Percentiles rank a stretch among this genome's conserved stretches.
Evolutionary conservation across 2,797 vertebrate species (phyloP).

Genomic region (Manis javanica): DNA sequence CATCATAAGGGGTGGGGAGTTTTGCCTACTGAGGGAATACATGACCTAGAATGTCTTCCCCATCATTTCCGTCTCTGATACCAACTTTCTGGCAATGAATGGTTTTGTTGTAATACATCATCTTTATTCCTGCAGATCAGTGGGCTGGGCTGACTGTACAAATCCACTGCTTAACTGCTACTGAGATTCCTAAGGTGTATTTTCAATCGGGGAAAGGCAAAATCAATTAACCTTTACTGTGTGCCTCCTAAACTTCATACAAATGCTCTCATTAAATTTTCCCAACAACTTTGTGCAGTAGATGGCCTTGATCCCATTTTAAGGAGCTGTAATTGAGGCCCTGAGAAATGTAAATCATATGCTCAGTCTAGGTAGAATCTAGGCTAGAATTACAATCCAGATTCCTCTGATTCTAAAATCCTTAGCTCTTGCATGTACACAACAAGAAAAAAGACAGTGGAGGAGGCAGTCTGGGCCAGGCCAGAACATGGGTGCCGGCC

Average conservation of each 20-base stretch:
- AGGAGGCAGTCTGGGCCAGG: background rate
- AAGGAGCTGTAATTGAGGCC: background rate
- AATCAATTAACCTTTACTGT: background rate
- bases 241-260: background rate
- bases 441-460: background rate
- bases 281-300: background rate
- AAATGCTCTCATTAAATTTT: background rate
- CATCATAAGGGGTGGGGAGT: background rate
- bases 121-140: background rate
- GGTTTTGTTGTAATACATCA: background rate
- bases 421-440: background rate
- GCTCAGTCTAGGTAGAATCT: background rate
- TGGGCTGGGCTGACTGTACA: background rate
- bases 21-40: background rate
- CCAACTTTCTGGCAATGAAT: background rate
- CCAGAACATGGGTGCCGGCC: background rate
- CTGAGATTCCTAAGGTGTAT: background rate
- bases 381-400: background rate
- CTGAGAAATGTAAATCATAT: background rate
- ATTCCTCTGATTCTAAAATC: background rate
- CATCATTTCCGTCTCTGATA: background rate
- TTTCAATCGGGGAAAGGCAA: constrained; percentile 11
- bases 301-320: background rate
- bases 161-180: background rate
- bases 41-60: background rate